Evolutionary conservation across 2,797 vertebrate species (phyloP).

Genomic region (Micropoecilia bifurca): DNA sequence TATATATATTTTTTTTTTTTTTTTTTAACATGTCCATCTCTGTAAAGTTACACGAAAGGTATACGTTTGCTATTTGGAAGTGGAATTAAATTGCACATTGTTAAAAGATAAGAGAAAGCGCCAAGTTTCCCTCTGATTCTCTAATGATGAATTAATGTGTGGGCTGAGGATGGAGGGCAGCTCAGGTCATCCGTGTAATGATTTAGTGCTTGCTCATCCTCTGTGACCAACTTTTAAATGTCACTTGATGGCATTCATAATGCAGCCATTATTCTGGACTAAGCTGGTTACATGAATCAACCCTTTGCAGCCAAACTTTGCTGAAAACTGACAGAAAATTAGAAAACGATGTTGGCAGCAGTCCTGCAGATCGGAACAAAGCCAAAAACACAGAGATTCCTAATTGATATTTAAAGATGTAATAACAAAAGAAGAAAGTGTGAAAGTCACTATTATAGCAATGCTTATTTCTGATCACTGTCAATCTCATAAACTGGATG

Average conservation of each 20-base stretch:
- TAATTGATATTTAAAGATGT: not conserved
- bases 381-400: not conserved
- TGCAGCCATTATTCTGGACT: not conserved
- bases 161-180: slow-evolving; percentile 4
- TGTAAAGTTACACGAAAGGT: not conserved
- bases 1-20: too few relatives aligned
- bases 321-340: not conserved
- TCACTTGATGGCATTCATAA: not conserved
- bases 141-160: not conserved
- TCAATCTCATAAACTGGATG: not conserved
- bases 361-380: not conserved
- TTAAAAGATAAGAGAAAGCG: not conserved
- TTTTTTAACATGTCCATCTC: not conserved
- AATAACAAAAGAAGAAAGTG: not conserved
- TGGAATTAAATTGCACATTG: not conserved
- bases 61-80: not conserved
- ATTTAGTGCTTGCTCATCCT: not conserved
- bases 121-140: not conserved
- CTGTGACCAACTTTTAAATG: slow-evolving; percentile 1
- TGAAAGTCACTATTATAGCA: not conserved
- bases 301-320: not conserved
- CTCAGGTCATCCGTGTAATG: not conserved
- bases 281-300: not conserved
- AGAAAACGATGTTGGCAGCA: not conserved
- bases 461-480: not conserved